Evolutionary conservation across 2,888 invertebrate genomes (phyloP).

Genomic region (Thereva unica): DNA sequence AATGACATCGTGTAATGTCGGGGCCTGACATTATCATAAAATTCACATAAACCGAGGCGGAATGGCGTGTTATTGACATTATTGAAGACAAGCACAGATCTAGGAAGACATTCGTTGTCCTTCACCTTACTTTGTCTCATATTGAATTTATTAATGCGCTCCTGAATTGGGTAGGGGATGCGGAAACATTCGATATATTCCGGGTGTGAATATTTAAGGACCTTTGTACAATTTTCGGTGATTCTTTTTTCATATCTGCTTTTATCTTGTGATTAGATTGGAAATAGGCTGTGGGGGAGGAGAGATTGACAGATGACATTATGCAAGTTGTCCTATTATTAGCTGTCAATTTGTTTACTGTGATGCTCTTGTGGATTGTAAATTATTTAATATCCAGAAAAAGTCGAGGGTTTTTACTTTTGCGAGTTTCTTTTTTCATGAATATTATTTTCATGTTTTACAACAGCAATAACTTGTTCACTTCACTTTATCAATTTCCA

Average conservation of each 20-base stretch:
- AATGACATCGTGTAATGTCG: slow-evolving; percentile 37
- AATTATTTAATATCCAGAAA: too few species aligned
- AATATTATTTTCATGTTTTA: too few species aligned
- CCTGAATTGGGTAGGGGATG: neutral
- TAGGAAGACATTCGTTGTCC: neutral
- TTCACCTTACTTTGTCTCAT: neutral
- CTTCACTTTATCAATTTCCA: too few species aligned
- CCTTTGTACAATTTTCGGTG: slow-evolving; percentile 11
- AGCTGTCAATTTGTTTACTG: too few species aligned
- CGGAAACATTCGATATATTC: slow-evolving; percentile 14
- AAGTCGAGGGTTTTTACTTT: too few species aligned
- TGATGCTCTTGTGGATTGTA: too few species aligned
- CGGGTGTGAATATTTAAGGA: neutral
- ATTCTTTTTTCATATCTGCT: neutral
- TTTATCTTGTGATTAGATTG: too few species aligned
- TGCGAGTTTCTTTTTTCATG: too few species aligned
- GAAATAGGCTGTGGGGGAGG: too few species aligned
- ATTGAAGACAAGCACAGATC: slow-evolving; percentile 23
- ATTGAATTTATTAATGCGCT: slow-evolving; percentile 16
- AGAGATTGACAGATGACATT: too few species aligned
- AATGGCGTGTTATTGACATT: slow-evolving; percentile 22
- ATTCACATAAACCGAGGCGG: slow-evolving; percentile 37
- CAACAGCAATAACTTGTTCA: too few species aligned
- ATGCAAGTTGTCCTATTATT: too few species aligned
- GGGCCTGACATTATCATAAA: slow-evolving; percentile 41